Evolutionary conservation across 2,797 vertebrate genomes (phyloP).

Genomic region (Hemitrygon akajei): DNA sequence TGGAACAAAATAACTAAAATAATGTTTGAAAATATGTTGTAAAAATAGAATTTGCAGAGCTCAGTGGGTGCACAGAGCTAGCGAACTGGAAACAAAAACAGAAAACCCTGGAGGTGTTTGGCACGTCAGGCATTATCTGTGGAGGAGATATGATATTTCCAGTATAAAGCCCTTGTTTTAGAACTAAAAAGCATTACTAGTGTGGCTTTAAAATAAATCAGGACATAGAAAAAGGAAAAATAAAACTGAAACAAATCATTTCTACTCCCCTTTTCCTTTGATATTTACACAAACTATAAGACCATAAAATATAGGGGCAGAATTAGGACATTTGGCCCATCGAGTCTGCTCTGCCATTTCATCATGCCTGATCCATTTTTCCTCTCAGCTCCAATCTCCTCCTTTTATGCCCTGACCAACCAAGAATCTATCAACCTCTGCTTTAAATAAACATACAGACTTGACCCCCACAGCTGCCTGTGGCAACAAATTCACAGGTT

Average conservation of each 20-base stretch:
- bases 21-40: not conserved
- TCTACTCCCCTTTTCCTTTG: not conserved
- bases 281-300: not conserved
- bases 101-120: not conserved
- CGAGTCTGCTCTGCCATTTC: too few relatives aligned
- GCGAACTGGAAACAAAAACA: not conserved
- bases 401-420: too few relatives aligned
- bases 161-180: not conserved
- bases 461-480: too few relatives aligned
- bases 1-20: not conserved
- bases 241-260: not conserved
- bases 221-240: not conserved
- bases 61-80: not conserved
- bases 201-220: not conserved
- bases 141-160: not conserved
- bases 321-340: too few relatives aligned
- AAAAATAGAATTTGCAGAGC: conserved; percentile 14
- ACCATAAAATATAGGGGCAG: too few relatives aligned
- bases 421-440: too few relatives aligned
- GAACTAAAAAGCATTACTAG: not conserved
- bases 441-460: too few relatives aligned
- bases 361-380: too few relatives aligned
- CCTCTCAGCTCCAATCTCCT: too few relatives aligned
- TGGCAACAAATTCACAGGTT: too few relatives aligned
- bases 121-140: not conserved